Evolutionary conservation across 2,888 invertebrate genomes (phyloP).

Genomic region (Temnothorax unifasciatus): DNA sequence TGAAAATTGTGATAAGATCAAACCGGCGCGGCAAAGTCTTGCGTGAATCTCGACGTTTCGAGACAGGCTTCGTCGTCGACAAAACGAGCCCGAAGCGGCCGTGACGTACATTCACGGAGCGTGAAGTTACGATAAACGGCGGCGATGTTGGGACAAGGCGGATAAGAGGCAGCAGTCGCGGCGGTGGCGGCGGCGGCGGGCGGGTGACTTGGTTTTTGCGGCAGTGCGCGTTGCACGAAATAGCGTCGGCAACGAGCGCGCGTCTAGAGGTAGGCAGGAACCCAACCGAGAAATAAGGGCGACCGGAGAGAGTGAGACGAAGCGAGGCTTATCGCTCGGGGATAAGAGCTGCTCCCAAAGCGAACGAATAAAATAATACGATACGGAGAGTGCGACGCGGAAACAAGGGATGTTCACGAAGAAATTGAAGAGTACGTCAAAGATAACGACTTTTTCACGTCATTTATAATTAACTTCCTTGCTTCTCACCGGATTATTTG

Average conservation of each 20-base stretch:
- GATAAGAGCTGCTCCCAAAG: constrained; percentile 40
- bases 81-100: constrained; percentile 57
- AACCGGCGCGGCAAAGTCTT: constrained; percentile 19
- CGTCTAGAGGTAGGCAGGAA: constrained; percentile 45
- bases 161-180: constrained; percentile 53
- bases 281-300: constrained; percentile 53
- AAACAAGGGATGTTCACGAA: constrained; percentile 8
- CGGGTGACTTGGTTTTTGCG: constrained; percentile 51
- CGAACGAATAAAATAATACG: constrained; percentile 53
- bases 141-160: constrained; percentile 56
- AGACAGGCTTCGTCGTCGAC: constrained; percentile 49
- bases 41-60: constrained; percentile 54
- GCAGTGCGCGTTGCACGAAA: constrained; percentile 52
- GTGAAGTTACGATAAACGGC: constrained; percentile 65
- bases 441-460: neutral
- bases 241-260: constrained; percentile 43
- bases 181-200: neutral
- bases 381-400: constrained; percentile 5
- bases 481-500: neutral
- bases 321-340: constrained; percentile 64
- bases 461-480: constrained; percentile 9
- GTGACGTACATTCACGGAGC: constrained; percentile 63
- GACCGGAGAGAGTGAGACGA: neutral
- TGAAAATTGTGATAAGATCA: constrained; percentile 33
- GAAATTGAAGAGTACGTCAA: neutral